phyloP scores from a whole-genome alignment of 2,113 vertebrate species.

The Noctilio leporinus region DNA sequence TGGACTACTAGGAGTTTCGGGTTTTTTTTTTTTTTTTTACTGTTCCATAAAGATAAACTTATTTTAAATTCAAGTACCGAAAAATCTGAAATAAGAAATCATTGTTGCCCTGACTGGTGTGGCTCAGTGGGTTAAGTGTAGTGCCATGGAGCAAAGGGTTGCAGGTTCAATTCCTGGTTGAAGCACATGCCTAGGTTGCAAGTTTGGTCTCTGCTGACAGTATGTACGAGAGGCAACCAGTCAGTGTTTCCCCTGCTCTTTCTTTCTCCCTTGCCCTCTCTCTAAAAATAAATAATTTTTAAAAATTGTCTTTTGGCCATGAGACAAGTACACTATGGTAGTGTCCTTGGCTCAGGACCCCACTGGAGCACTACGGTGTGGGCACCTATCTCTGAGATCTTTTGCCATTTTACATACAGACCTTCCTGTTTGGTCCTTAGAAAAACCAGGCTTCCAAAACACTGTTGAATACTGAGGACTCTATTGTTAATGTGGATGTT shows the following conservation, averaged over 20 bases:
- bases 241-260: too few species aligned
- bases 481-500: slow-evolving; percentile 58
- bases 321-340: slow-evolving; percentile 59
- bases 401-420: not conserved
- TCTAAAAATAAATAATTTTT: too few species aligned
- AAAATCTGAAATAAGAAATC: not conserved
- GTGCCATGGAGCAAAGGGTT: too few species aligned
- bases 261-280: too few species aligned
- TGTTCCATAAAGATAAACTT: slow-evolving; percentile 56
- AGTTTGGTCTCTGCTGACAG: too few species aligned
- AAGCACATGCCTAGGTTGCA: too few species aligned
- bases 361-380: not conserved
- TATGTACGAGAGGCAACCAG: too few species aligned
- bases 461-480: slow-evolving; percentile 53
- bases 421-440: slow-evolving; percentile 22
- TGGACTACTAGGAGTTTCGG: slow-evolving; percentile 57
- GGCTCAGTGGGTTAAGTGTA: too few species aligned
- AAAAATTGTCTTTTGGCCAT: slow-evolving; percentile 43
- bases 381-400: not conserved
- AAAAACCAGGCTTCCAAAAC: slow-evolving; percentile 67
- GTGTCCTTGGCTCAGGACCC: slow-evolving; percentile 55
- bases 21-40: too few species aligned
- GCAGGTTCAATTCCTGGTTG: too few species aligned
- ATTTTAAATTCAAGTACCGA: not conserved
- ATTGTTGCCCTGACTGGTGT: not conserved